These are phyloP conservation scores for Clarias batrachus DNA, from an alignment of 2,113 vertebrate genomes.

Conservation along the genomic window DNA sequence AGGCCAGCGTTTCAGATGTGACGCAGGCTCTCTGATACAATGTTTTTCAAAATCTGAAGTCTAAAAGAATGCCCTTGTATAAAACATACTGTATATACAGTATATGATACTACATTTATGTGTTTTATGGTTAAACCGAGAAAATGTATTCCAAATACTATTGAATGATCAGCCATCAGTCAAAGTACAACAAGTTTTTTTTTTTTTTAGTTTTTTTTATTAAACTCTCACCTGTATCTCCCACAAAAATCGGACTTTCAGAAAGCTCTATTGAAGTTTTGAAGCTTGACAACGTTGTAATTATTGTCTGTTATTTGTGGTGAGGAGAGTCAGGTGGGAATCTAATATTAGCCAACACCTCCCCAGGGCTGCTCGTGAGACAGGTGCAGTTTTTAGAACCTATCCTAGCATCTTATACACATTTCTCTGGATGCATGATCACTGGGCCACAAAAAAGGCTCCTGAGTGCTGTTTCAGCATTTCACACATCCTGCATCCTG, in stretches of 20 bases:
- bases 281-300: background rate
- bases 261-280: background rate
- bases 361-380: constrained; percentile 2
- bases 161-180: background rate
- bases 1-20: too few species aligned
- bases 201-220: background rate
- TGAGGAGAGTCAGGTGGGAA: constrained; percentile 4
- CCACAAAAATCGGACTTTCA: background rate
- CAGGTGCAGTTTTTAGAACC: constrained; percentile 22
- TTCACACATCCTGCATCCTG: constrained; percentile 25
- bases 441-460: background rate
- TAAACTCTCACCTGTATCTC: background rate
- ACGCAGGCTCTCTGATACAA: too few species aligned
- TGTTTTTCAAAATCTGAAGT: too few species aligned
- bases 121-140: background rate
- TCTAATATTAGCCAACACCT: constrained; percentile 27
- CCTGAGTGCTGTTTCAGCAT: constrained; percentile 31
- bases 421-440: constrained; percentile 8
- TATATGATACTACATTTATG: background rate
- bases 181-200: background rate
- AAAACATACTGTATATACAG: background rate
- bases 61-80: background rate
- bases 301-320: constrained; percentile 15
- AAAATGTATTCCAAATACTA: background rate
- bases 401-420: background rate